A percentile compares a stretch with the other conserved stretches of the same genome.
Evolutionary conservation across 2,113 vertebrate species (phyloP).

Genomic region (Leucosticte australis): DNA sequence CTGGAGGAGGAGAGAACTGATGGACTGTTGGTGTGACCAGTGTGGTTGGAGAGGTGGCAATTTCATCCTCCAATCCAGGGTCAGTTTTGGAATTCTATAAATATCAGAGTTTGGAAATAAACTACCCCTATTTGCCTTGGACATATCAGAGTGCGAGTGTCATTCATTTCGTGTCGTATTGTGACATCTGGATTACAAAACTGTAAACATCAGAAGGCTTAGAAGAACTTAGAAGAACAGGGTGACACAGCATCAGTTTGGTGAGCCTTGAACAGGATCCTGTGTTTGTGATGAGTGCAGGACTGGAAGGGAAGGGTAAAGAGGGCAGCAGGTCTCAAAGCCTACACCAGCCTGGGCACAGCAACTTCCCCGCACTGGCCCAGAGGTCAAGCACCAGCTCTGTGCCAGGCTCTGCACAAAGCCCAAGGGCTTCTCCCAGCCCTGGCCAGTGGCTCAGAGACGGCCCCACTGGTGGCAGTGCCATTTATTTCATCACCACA

Average conservation of each 20-base stretch:
- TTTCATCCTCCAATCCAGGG: too few relatives aligned
- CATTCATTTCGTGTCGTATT: too few relatives aligned
- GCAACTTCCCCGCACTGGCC: neutral
- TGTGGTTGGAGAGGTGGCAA: too few relatives aligned
- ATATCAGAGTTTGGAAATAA: too few relatives aligned
- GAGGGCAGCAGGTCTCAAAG: neutral
- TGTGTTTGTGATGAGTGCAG: fast-evolving
- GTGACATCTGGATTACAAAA: too few relatives aligned
- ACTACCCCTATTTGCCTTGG: too few relatives aligned
- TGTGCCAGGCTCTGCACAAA: neutral
- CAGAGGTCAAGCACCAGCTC: neutral
- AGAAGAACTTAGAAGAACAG: too few relatives aligned
- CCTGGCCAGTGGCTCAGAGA: neutral
- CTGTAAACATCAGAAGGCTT: too few relatives aligned
- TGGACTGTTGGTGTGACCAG: too few relatives aligned
- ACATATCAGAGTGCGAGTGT: too few relatives aligned
- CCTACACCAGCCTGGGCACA: neutral
- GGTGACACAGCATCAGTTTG: neutral
- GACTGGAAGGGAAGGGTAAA: neutral
- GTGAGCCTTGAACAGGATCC: neutral
- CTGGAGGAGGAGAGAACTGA: too few relatives aligned
- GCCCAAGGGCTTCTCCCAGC: neutral
- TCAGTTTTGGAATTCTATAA: too few relatives aligned
- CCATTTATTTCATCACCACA: neutral
- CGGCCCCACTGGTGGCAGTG: neutral